Evolutionary conservation across 2,797 vertebrate species (phyloP).

Genomic region (Menidia menidia): DNA sequence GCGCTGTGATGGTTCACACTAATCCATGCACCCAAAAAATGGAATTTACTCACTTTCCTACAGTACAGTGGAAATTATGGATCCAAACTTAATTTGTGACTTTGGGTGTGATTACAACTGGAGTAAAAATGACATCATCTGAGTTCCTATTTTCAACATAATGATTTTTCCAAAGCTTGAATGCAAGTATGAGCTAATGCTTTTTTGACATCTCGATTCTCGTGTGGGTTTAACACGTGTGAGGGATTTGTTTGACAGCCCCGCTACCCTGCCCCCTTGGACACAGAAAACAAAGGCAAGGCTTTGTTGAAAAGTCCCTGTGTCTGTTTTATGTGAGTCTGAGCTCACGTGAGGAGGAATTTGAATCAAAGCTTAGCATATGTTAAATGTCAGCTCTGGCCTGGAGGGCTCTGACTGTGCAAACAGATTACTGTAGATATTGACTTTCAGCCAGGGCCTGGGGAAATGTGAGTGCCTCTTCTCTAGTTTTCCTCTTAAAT

Average conservation of each 20-base stretch:
- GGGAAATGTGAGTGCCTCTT: slow-evolving; percentile 18
- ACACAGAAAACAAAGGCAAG: slow-evolving; percentile 53
- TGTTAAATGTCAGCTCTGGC: slow-evolving; percentile 53
- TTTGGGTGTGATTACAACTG: neutral
- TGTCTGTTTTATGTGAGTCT: slow-evolving; percentile 54
- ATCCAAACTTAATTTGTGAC: slow-evolving; percentile 1
- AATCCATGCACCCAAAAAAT: neutral
- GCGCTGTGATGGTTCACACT: too few species aligned
- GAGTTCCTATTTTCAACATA: slow-evolving; percentile 40
- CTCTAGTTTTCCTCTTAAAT: slow-evolving; percentile 26
- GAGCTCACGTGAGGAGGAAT: slow-evolving; percentile 49
- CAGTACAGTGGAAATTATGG: neutral
- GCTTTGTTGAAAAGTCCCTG: slow-evolving; percentile 54
- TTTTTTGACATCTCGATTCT: slow-evolving; percentile 52
- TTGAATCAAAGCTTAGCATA: slow-evolving; percentile 32
- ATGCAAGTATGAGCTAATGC: slow-evolving; percentile 41
- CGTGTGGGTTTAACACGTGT: slow-evolving; percentile 68
- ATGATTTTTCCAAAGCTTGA: slow-evolving; percentile 47
- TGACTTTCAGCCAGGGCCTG: slow-evolving; percentile 40
- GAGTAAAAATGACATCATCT: slow-evolving; percentile 25
- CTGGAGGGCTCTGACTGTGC: slow-evolving; percentile 16
- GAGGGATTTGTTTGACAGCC: slow-evolving; percentile 61
- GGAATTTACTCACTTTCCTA: neutral
- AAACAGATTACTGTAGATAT: slow-evolving; percentile 45
- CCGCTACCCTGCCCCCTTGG: slow-evolving; percentile 33